phyloP scores from a whole-genome alignment of 2,888 invertebrate genomes.

The Agrotis clavis region DNA sequence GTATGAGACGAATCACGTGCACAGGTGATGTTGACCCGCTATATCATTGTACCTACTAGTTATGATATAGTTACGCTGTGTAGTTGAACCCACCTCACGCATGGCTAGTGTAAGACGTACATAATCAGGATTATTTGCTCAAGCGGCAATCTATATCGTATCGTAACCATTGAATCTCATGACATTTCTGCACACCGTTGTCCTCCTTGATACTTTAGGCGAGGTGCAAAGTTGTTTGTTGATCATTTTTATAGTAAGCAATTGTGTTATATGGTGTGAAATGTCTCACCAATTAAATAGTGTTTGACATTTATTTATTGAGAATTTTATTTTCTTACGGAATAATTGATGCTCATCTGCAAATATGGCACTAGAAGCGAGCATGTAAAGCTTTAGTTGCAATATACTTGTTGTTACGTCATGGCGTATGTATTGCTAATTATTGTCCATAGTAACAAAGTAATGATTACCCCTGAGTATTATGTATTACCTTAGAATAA shows the following conservation, averaged over 20 bases:
- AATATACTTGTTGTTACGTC: conserved; percentile 72
- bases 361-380: conserved; percentile 87
- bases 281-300: conserved; percentile 88
- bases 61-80: conserved; percentile 78
- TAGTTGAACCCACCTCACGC: conserved; percentile 88
- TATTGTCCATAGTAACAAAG: conserved; percentile 63
- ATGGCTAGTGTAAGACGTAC: conserved; percentile 86
- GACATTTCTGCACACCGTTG: conserved; percentile 85
- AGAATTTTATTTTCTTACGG: conserved; percentile 91
- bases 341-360: conserved; percentile 89
- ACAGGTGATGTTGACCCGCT: conserved; percentile 81
- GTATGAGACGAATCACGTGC: conserved; percentile 79
- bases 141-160: conserved; percentile 86
- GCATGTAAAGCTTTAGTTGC: conserved; percentile 75
- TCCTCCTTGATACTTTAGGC: conserved; percentile 82
- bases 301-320: conserved; percentile 91
- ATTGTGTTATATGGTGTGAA: conserved; percentile 90
- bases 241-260: conserved; percentile 90
- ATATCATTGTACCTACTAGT: conserved; percentile 78
- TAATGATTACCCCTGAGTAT: conserved; percentile 68
- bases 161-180: conserved; percentile 90
- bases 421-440: conserved; percentile 71
- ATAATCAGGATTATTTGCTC: conserved; percentile 89
- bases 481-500: conserved; percentile 61
- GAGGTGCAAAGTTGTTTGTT: conserved; percentile 90